phyloP scores from a whole-genome alignment of 1,140 invertebrate genomes.

The Orius laevigatus region DNA sequence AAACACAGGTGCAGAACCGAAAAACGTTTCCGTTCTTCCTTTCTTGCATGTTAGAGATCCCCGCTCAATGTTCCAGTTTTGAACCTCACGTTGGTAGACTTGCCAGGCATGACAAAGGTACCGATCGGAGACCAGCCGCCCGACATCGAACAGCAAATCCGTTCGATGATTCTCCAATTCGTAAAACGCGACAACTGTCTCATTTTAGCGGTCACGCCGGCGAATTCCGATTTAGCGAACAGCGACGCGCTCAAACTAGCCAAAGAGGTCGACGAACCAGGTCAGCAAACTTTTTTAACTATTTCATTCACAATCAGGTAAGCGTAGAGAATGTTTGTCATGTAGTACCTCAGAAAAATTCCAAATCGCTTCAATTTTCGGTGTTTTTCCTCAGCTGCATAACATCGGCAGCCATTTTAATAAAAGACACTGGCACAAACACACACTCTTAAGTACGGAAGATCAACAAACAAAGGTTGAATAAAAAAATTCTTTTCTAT shows the following conservation, averaged over 20 bases:
- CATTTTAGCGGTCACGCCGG: conserved; percentile 90
- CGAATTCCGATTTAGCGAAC: conserved; percentile 91
- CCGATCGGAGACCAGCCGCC: conserved; percentile 88
- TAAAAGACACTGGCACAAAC: not conserved
- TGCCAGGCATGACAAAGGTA: conserved; percentile 90
- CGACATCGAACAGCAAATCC: conserved; percentile 88
- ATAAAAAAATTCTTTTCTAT: conserved; percentile 6
- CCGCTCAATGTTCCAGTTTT: conserved; percentile 48
- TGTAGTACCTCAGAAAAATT: not conserved
- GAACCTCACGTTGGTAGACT: conserved; percentile 88
- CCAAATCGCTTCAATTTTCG: no score
- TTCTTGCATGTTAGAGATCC: no score
- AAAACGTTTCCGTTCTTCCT: no score
- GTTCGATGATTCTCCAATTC: conserved; percentile 86
- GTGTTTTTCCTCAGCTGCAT: not conserved
- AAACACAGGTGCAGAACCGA: no score
- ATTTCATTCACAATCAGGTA: not conserved
- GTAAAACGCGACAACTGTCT: conserved; percentile 84
- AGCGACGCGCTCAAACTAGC: conserved; percentile 91
- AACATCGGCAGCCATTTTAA: not conserved
- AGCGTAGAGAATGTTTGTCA: no score
- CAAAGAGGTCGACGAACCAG: conserved; percentile 89
- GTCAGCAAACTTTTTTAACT: conserved; percentile 29
- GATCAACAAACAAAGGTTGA: not conserved
- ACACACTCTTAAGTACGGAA: no score